phyloP scores from a whole-genome alignment of 1,140 invertebrate genomes.

The Diabrotica virgifera region DNA sequence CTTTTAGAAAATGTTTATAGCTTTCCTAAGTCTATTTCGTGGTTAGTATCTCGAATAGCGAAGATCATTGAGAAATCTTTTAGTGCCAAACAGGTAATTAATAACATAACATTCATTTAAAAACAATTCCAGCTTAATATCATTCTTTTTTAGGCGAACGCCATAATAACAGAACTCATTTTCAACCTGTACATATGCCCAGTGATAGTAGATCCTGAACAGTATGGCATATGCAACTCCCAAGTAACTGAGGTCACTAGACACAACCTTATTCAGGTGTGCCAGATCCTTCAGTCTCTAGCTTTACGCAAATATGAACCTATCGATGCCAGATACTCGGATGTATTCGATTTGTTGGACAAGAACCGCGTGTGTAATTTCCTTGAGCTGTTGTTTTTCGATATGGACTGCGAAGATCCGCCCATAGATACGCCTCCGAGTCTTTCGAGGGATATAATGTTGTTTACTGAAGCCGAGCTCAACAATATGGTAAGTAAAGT shows the following conservation, averaged over 20 bases:
- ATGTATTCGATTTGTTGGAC: conserved; percentile 76
- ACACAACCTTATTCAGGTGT: conserved; percentile 90
- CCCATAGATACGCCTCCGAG: conserved; percentile 58
- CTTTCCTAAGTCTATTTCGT: conserved; percentile 83
- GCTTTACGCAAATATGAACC: conserved; percentile 81
- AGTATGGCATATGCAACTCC: conserved; percentile 91
- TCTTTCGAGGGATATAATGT: conserved; percentile 59
- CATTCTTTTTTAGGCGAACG: conserved; percentile 57
- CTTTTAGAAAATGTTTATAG: conserved; percentile 85
- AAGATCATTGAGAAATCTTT: conserved; percentile 64
- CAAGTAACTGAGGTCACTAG: conserved; percentile 88
- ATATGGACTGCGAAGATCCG: conserved; percentile 56
- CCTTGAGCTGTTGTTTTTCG: conserved; percentile 67
- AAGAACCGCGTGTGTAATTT: conserved; percentile 72
- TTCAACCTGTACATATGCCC: conserved; percentile 95
- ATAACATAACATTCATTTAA: too few species aligned
- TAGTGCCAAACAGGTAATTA: conserved; percentile 58
- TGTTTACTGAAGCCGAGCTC: conserved; percentile 68
- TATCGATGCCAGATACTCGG: conserved; percentile 67
- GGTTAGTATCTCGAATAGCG: conserved; percentile 76
- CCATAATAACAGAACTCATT: conserved; percentile 88
- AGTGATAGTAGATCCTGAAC: conserved; percentile 93
- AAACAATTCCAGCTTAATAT: too few species aligned
- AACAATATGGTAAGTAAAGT: conserved; percentile 57
- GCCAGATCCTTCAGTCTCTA: conserved; percentile 88